phyloP scores from a whole-genome alignment of 2,888 invertebrate species.

The Mesoligia furuncula region DNA sequence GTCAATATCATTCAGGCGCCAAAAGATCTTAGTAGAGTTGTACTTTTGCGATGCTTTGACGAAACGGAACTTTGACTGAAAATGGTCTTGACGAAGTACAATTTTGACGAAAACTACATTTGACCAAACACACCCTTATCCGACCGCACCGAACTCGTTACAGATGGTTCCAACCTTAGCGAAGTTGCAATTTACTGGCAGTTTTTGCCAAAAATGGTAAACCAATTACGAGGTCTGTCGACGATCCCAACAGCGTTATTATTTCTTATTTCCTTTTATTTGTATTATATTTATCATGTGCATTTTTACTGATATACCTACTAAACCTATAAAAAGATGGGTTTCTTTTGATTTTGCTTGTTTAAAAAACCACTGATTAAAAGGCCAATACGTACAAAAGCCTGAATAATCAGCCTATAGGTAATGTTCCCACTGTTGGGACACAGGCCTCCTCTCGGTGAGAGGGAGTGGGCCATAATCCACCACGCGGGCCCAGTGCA shows the following conservation, averaged over 20 bases:
- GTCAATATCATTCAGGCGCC: too few relatives aligned
- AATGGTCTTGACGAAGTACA: too few relatives aligned
- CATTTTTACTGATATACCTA: not conserved
- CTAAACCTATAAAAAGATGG: not conserved
- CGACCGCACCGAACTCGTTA: too few relatives aligned
- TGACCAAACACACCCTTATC: too few relatives aligned
- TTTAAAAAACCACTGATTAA: not conserved
- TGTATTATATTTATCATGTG: not conserved
- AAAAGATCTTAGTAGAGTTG: too few relatives aligned
- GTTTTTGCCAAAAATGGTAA: not conserved
- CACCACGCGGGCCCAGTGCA: not conserved
- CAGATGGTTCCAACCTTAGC: too few relatives aligned
- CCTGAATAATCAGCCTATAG: not conserved
- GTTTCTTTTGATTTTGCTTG: not conserved
- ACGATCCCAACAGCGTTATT: not conserved
- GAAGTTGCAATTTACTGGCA: not conserved
- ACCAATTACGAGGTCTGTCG: not conserved
- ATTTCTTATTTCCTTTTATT: not conserved
- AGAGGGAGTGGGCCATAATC: not conserved
- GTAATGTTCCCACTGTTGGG: not conserved
- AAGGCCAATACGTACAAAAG: too few relatives aligned
- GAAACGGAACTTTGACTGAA: too few relatives aligned
- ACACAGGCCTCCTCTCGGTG: not conserved
- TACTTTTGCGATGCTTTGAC: too few relatives aligned
- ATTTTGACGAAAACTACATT: too few relatives aligned